Conservation (phyloP, 2,113 vertebrate genomes). For the Butastur rufipennis region DNA sequence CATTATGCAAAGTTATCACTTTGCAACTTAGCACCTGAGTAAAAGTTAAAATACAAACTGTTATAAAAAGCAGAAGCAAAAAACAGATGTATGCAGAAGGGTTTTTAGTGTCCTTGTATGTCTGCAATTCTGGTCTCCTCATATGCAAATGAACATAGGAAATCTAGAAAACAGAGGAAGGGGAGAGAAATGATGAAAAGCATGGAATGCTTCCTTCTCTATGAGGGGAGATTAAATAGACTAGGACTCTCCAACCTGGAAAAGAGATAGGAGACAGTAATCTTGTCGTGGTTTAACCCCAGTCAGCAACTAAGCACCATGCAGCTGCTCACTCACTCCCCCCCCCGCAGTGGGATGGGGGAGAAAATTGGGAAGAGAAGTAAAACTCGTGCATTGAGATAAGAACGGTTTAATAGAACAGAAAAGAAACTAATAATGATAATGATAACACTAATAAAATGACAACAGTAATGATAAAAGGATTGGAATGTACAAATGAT, state of each 20-base stretch:
- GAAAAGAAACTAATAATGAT: too few relatives aligned
- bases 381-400: too few relatives aligned
- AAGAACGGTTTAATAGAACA: too few relatives aligned
- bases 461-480: too few relatives aligned
- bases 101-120: neutral
- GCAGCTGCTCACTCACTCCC: too few relatives aligned
- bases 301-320: too few relatives aligned
- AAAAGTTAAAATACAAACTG: neutral
- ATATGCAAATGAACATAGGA: neutral
- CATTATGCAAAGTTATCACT: neutral
- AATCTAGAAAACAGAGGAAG: neutral
- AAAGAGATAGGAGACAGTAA: neutral
- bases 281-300: too few relatives aligned
- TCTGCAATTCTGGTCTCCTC: neutral
- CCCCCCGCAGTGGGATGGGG: too few relatives aligned
- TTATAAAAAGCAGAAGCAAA: neutral
- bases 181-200: neutral
- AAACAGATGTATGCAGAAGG: neutral
- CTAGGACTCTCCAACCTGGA: neutral
- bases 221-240: neutral
- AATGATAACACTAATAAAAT: too few relatives aligned
- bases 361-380: too few relatives aligned
- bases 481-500: too few relatives aligned
- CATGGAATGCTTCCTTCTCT: neutral
- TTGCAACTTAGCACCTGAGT: neutral